A percentile compares a stretch with the other conserved stretches of the same genome.
phyloP scores from a whole-genome alignment of 1,140 invertebrate genomes.

The Holcopasites calliopsidis region DNA sequence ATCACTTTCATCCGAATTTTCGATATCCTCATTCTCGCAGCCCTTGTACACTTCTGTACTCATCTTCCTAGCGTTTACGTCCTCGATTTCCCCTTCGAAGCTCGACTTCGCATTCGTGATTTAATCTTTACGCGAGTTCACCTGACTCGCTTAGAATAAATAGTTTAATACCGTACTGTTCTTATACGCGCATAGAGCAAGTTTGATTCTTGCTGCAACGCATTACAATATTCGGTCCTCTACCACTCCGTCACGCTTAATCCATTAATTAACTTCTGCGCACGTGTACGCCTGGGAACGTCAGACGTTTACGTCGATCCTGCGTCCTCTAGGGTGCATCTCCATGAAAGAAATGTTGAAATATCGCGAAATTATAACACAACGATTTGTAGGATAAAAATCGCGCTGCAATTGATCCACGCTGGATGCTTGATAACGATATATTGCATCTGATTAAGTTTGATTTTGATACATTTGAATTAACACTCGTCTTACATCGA shows the following conservation, averaged over 20 bases:
- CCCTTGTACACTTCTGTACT: constrained; percentile 22
- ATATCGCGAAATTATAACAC: neutral
- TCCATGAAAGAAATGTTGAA: neutral
- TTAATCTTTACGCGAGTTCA: neutral
- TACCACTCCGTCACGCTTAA: constrained; percentile 27
- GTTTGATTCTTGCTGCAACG: neutral
- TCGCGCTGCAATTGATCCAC: constrained; percentile 1
- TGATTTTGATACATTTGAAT: too few species aligned
- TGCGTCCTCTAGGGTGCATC: neutral
- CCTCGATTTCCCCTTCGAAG: neutral
- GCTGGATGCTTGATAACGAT: neutral
- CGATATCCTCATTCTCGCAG: constrained; percentile 64
- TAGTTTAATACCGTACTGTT: too few species aligned
- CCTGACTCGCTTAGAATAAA: neutral
- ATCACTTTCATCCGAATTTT: constrained; percentile 75
- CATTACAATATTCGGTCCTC: constrained; percentile 18
- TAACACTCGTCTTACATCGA: neutral
- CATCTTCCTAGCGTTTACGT: constrained; percentile 28
- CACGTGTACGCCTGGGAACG: constrained; percentile 43
- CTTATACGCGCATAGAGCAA: neutral
- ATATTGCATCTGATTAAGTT: neutral
- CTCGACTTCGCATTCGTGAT: neutral
- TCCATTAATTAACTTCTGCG: constrained; percentile 55
- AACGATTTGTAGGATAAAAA: constrained; percentile 13
- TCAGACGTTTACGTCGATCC: constrained; percentile 24